These are phyloP conservation scores for Thymallus thymallus DNA, from an alignment of 2,113 vertebrate genomes.

Conservation along the genomic window DNA sequence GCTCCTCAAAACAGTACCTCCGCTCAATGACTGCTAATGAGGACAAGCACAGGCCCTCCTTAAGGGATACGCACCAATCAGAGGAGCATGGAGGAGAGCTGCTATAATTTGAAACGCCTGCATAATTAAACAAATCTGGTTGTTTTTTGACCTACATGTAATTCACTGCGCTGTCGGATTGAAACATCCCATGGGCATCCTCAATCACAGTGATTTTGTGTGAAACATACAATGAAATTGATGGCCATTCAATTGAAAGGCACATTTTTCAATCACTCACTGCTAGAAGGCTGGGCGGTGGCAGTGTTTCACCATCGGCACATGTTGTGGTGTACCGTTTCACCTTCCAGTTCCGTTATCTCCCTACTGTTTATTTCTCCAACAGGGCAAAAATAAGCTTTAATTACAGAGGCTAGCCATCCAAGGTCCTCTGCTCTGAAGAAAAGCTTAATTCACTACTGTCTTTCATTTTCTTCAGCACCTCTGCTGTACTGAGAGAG, in stretches of 20 bases:
- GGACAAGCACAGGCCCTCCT: slow-evolving; percentile 42
- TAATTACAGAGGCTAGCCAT: not conserved
- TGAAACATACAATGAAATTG: slow-evolving; percentile 49
- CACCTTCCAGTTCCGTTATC: not conserved
- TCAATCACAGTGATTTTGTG: slow-evolving; percentile 35
- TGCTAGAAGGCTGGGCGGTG: not conserved
- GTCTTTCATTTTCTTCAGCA: slow-evolving; percentile 12
- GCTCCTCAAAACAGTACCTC: slow-evolving; percentile 42
- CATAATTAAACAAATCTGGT: slow-evolving; percentile 60
- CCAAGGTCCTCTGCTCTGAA: slow-evolving; percentile 9
- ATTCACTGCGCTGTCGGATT: slow-evolving; percentile 49
- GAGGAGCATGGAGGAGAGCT: slow-evolving; percentile 23
- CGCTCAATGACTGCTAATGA: slow-evolving; percentile 68
- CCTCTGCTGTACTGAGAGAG: slow-evolving; percentile 14
- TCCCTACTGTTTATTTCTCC: not conserved
- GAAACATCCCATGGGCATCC: slow-evolving; percentile 45
- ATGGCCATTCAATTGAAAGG: slow-evolving; percentile 33
- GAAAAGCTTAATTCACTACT: slow-evolving; percentile 1
- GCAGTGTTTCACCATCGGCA: not conserved
- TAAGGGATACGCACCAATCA: slow-evolving; percentile 45
- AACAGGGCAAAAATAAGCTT: slow-evolving; percentile 15
- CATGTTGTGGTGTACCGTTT: not conserved
- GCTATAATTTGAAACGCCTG: slow-evolving; percentile 32
- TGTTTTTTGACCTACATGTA: slow-evolving; percentile 56
- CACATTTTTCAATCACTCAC: slow-evolving; percentile 25